Conservation (phyloP, 2,888 invertebrate species). For the Philopedon plagiatum region DNA sequence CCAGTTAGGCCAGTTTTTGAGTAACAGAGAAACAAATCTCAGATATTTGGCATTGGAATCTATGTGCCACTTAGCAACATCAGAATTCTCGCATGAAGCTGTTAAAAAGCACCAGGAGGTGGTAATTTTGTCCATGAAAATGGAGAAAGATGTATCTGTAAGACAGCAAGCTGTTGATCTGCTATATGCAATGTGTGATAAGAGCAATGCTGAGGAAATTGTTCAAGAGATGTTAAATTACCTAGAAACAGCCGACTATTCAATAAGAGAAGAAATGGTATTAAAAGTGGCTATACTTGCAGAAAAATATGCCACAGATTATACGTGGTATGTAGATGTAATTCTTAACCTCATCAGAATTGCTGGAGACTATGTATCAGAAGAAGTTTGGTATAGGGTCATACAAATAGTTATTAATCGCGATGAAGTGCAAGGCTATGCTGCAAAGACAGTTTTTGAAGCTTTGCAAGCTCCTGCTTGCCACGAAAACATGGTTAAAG, state of each 20-base stretch:
- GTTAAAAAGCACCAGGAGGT: slow-evolving; percentile 99
- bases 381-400: slow-evolving; percentile 99
- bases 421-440: slow-evolving; percentile 99
- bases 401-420: slow-evolving; percentile 99
- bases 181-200: slow-evolving; percentile 99
- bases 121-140: slow-evolving; percentile 98
- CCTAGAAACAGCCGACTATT: slow-evolving; percentile 99
- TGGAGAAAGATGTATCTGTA: slow-evolving; percentile 98
- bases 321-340: slow-evolving; percentile 98
- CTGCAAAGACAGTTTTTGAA: slow-evolving; percentile 99
- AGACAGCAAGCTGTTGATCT: slow-evolving; percentile 98
- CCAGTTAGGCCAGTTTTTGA: slow-evolving; percentile 98
- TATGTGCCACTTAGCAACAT: slow-evolving; percentile 99
- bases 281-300: slow-evolving; percentile 99
- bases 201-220: slow-evolving; percentile 98
- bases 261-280: slow-evolving; percentile 99
- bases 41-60: slow-evolving; percentile 98
- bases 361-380: slow-evolving; percentile 99
- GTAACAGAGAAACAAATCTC: slow-evolving; percentile 97
- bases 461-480: slow-evolving; percentile 99
- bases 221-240: slow-evolving; percentile 99
- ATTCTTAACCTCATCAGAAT: slow-evolving; percentile 98
- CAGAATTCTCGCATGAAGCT: slow-evolving; percentile 99
- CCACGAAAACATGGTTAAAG: slow-evolving; percentile 99
- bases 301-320: slow-evolving; percentile 99